Conservation (phyloP, 2,113 vertebrate species). For the Felis chaus region DNA sequence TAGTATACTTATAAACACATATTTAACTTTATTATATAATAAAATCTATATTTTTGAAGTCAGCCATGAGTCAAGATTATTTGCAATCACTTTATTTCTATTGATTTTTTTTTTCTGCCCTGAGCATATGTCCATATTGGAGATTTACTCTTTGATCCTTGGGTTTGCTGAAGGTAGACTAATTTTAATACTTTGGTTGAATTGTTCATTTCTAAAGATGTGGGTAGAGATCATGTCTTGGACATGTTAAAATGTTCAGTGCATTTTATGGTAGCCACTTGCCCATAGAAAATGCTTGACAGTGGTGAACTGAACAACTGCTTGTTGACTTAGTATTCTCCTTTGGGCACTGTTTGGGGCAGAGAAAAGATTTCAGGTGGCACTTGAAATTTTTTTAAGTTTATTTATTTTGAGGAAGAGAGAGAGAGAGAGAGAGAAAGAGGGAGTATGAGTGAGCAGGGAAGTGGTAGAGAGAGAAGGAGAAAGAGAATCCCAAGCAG, state of each 20-base stretch:
- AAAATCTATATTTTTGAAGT: constrained; percentile 34
- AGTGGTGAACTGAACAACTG: not conserved
- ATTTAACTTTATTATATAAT: not conserved
- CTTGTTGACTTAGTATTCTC: not conserved
- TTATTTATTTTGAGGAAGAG: too few species aligned
- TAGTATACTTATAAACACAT: not conserved
- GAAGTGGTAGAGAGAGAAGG: too few species aligned
- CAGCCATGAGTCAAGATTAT: constrained; percentile 50
- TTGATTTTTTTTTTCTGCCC: constrained; percentile 44
- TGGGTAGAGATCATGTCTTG: not conserved
- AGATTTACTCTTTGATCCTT: not conserved
- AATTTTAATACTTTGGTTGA: not conserved
- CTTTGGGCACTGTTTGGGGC: not conserved
- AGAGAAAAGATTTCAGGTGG: not conserved
- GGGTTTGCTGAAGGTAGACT: not conserved
- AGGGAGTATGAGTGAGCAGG: too few species aligned
- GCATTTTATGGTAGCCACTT: not conserved
- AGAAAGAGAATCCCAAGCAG: too few species aligned
- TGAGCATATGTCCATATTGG: not conserved
- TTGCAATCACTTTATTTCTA: constrained; percentile 20
- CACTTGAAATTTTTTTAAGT: too few species aligned
- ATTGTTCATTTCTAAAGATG: not conserved
- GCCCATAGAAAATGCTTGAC: not conserved
- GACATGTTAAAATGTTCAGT: not conserved
- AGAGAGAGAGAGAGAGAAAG: too few species aligned